Evolutionary conservation across 1,140 invertebrate genomes (phyloP).

Genomic region (Drosophila athabasca): DNA sequence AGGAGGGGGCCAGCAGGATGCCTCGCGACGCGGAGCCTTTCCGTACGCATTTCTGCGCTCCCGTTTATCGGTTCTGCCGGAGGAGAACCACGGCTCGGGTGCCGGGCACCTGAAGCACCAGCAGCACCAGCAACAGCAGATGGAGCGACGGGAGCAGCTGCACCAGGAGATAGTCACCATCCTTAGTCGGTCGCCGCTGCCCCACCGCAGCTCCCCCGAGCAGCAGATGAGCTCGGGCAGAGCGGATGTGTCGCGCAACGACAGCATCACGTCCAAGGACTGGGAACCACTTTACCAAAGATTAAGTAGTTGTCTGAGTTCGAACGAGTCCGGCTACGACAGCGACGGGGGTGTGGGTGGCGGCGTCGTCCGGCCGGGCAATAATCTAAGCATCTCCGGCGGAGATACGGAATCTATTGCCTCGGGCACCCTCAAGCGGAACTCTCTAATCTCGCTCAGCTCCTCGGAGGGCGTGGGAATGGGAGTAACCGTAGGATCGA

Average conservation of each 20-base stretch:
- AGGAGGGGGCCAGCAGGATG: slow-evolving; percentile 43
- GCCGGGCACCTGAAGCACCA: slow-evolving; percentile 82
- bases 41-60: slow-evolving; percentile 91
- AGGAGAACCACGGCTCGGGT: slow-evolving; percentile 87
- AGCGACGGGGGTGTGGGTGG: slow-evolving; percentile 88
- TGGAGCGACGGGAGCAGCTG: slow-evolving; percentile 19
- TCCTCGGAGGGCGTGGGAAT: slow-evolving; percentile 74
- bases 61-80: slow-evolving; percentile 89
- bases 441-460: slow-evolving; percentile 77
- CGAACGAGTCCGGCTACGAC: slow-evolving; percentile 92
- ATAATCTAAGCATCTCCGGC: slow-evolving; percentile 83
- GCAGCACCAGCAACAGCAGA: slow-evolving; percentile 20
- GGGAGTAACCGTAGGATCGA: slow-evolving; percentile 32
- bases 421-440: slow-evolving; percentile 79
- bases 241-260: slow-evolving; percentile 77
- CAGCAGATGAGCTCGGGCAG: slow-evolving; percentile 36
- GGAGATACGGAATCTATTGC: slow-evolving; percentile 84
- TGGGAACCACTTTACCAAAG: slow-evolving; percentile 85
- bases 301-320: slow-evolving; percentile 89
- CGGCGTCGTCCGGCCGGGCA: slow-evolving; percentile 78
- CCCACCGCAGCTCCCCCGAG: slow-evolving; percentile 64
- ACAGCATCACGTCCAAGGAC: slow-evolving; percentile 83
- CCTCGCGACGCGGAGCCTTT: slow-evolving; percentile 85
- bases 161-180: slow-evolving; percentile 18
- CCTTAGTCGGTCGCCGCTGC: slow-evolving; percentile 43